Percentiles rank a stretch among this genome's conserved stretches.
phyloP scores from a whole-genome alignment of 2,888 invertebrate species.

The Drosophila hawaiiensis region DNA sequence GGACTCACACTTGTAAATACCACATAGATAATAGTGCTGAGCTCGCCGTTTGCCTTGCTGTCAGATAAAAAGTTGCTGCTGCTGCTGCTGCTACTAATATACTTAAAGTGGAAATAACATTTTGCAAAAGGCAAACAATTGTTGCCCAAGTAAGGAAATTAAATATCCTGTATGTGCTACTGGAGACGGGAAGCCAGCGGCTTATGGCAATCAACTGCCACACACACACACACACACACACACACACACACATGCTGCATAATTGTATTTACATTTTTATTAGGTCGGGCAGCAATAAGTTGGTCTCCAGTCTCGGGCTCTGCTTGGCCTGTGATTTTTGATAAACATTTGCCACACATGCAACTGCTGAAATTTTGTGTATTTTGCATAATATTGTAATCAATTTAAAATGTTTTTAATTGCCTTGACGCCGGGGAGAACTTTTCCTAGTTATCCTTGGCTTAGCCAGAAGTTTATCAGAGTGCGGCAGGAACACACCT shows the following conservation, averaged over 20 bases:
- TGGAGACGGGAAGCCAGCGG: neutral
- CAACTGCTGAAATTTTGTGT: constrained; percentile 36
- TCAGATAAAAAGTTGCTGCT: constrained; percentile 3
- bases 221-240: constrained; percentile 3
- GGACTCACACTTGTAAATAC: constrained; percentile 47
- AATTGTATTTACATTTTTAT: constrained; percentile 41
- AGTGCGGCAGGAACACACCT: constrained; percentile 34
- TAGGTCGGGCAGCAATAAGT: constrained; percentile 18
- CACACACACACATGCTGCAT: constrained; percentile 1
- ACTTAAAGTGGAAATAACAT: constrained; percentile 46
- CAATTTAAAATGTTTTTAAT: constrained; percentile 64
- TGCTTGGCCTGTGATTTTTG: constrained; percentile 30
- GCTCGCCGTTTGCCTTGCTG: neutral
- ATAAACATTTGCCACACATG: constrained; percentile 33
- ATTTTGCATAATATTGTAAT: constrained; percentile 75
- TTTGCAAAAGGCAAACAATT: constrained; percentile 45
- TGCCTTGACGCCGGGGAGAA: constrained; percentile 20
- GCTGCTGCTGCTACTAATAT: constrained; percentile 38
- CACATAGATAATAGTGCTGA: constrained; percentile 1
- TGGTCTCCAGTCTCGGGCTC: constrained; percentile 5
- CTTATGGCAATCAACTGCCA: constrained; percentile 2
- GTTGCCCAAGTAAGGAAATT: constrained; percentile 61
- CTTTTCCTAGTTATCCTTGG: constrained; percentile 35
- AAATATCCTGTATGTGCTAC: constrained; percentile 64
- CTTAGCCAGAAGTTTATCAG: constrained; percentile 48